phyloP scores from a whole-genome alignment of 2,113 vertebrate genomes.

The Chloropsis cyanopogon region DNA sequence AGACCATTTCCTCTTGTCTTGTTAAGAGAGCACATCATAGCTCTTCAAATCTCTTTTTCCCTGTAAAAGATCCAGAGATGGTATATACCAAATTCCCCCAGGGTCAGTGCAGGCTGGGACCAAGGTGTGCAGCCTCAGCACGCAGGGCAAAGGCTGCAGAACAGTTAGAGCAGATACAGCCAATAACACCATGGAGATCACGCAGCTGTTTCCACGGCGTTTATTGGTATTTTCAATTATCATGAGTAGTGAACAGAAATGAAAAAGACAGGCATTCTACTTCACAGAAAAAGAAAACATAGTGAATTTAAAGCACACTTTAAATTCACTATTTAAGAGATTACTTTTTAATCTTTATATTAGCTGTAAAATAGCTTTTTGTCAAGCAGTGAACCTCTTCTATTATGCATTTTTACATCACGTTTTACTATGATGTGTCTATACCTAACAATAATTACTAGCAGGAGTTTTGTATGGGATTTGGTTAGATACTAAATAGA shows the following conservation, averaged over 20 bases:
- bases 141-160: not conserved
- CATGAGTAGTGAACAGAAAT: not conserved
- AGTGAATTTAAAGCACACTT: not conserved
- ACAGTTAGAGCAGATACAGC: not conserved
- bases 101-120: not conserved
- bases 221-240: not conserved
- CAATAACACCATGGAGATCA: not conserved
- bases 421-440: not conserved
- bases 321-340: not conserved
- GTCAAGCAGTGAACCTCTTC: not conserved
- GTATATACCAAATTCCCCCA: fast-evolving
- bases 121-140: not conserved
- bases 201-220: not conserved
- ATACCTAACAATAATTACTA: not conserved
- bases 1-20: not conserved
- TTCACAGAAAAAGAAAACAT: not conserved
- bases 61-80: not conserved
- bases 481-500: not conserved
- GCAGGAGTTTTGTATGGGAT: not conserved
- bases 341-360: not conserved
- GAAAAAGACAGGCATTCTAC: not conserved
- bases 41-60: not conserved
- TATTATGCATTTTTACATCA: not conserved
- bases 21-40: not conserved
- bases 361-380: not conserved